A percentile compares a stretch with the other conserved stretches of the same genome.
phyloP scores from a whole-genome alignment of 1,140 invertebrate genomes.

The Procambarus virginalis region DNA sequence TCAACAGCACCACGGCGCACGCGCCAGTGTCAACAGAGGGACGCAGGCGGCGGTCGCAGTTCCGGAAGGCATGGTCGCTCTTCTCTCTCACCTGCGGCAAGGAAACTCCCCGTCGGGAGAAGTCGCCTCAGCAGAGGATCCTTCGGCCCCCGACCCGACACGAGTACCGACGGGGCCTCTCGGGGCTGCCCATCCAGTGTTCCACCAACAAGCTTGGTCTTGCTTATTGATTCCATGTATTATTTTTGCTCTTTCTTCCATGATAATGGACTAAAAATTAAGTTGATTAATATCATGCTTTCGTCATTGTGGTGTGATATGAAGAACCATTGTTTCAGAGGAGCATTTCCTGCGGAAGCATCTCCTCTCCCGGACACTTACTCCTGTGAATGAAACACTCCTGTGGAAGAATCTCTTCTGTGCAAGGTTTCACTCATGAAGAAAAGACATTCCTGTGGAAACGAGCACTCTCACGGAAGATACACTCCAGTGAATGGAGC shows the following conservation, averaged over 20 bases:
- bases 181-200: constrained; percentile 50
- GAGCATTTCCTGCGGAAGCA: no score
- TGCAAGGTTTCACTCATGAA: no score
- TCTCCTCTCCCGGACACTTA: no score
- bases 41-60: constrained; percentile 37
- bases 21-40: constrained; percentile 17
- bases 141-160: constrained; percentile 40
- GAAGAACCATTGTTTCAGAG: no score
- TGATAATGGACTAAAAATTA: background rate
- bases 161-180: constrained; percentile 32
- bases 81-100: constrained; percentile 45
- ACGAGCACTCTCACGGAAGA: no score
- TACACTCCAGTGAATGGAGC: no score
- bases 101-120: constrained; percentile 20
- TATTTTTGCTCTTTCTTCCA: no score
- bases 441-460: no score
- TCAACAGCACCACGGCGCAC: background rate
- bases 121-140: constrained; percentile 32
- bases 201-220: constrained; percentile 36
- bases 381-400: no score
- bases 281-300: background rate
- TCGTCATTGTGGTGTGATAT: no score
- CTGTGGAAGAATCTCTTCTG: no score
- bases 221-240: constrained; percentile 10
- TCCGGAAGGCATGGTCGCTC: constrained; percentile 50